Conservation (phyloP, 2,113 vertebrate species). For the Pyxicephalus adspersus region DNA sequence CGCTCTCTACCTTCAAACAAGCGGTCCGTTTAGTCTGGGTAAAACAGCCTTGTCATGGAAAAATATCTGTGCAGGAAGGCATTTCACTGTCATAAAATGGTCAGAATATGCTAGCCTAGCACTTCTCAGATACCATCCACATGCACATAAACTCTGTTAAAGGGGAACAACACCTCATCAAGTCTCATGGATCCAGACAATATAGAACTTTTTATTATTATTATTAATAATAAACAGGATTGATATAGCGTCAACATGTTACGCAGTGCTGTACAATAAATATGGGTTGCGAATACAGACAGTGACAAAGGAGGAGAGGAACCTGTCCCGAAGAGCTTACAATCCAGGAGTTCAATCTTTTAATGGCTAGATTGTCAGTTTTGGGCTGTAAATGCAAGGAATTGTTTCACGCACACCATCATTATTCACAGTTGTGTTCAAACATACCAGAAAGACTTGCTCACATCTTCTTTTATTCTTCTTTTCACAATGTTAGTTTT, state of each 20-base stretch:
- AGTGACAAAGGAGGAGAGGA: no score
- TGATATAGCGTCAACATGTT: no score
- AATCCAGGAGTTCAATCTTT: no score
- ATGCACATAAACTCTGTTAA: constrained; percentile 32
- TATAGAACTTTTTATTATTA: no score
- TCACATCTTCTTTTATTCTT: not conserved
- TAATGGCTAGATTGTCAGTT: no score
- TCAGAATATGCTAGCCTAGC: constrained; percentile 26
- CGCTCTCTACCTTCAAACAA: constrained; percentile 44
- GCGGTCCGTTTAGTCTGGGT: constrained; percentile 34
- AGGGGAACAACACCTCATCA: not conserved
- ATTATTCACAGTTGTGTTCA: not conserved
- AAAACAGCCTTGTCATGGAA: constrained; percentile 51
- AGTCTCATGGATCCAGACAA: not conserved
- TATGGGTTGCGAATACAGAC: no score
- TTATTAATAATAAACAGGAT: no score
- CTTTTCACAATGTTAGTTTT: no score
- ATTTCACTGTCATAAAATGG: constrained; percentile 47
- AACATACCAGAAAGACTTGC: not conserved
- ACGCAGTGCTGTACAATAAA: no score
- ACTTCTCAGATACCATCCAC: constrained; percentile 28
- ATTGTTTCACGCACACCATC: no score
- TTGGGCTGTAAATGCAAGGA: no score
- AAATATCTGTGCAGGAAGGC: constrained; percentile 35
- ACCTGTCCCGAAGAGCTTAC: no score